Evolutionary conservation across 2,113 vertebrate species (phyloP), one percentile per base, ranked within the genome.

Genomic region (Microcebus murinus): DNA sequence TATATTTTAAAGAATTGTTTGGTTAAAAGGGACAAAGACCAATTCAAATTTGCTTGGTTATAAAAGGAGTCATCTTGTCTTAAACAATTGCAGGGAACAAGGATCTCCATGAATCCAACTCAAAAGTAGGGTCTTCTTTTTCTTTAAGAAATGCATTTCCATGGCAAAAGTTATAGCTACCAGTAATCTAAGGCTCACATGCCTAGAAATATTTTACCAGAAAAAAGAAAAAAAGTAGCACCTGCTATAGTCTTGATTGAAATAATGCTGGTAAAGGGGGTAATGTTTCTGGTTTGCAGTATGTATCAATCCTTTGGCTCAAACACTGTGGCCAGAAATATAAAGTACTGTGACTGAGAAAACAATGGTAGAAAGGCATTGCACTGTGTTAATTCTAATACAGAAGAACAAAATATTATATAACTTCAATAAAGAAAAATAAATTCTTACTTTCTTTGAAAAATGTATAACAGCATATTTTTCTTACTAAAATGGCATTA

Each of bases 361-460:
- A 70, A 63, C 18, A 77, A 68, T 20, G n/a, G n/a, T 29, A 5
- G 18, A 55, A 77, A 79, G 70, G 27, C 42, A 48, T 61, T 76
- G 6, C 0, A 42, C n/a, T 67, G 29, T n/a, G 17, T 87, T 68
- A 36, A 68, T 82, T 68, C 21, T 23, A 76, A 74, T 18, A 29
- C 0, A 48, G 15, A 67, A 87, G n/a, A 29, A 17, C 15, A 65
- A 67, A 81, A 73, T 29, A 27, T 87, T 87, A 27, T 10, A 29
- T 29, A 27, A 90, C 11, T 90, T n/a, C 1, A 10, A 23, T 12
- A 80, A 14, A 74, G 21, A 90, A 45, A 70, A 87, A 52, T 39
- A 73, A 50, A 25, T 71, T 18, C n/a, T 85, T 82, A 29, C 93
- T 91, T 94, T 88, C 36, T 93, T 70, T 95, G 42, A 27, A 29